Conservation (phyloP, 1,140 invertebrate genomes). For the Neoseiulus cucumeris region DNA sequence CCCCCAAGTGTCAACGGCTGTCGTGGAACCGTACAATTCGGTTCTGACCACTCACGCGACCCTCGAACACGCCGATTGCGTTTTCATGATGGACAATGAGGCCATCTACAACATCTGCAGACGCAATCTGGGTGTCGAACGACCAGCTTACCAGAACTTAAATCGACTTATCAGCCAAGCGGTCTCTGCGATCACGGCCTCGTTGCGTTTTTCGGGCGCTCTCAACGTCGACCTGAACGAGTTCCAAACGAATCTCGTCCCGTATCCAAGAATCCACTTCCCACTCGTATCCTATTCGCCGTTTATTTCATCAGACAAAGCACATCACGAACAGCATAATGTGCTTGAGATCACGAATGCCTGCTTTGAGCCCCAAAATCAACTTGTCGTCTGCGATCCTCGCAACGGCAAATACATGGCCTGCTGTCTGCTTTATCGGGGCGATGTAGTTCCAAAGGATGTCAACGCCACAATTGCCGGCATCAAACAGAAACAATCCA, state of each 20-base stretch:
- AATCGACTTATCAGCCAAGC: constrained; percentile 27
- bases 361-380: constrained; percentile 29
- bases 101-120: constrained; percentile 34
- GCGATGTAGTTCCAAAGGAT: constrained; percentile 34
- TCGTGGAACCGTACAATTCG: constrained; percentile 33
- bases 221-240: constrained; percentile 25
- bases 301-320: constrained; percentile 26
- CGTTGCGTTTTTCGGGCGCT: constrained; percentile 18
- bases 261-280: constrained; percentile 41
- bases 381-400: constrained; percentile 38
- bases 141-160: constrained; percentile 30
- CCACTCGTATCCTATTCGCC: constrained; percentile 29
- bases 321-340: constrained; percentile 29
- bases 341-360: constrained; percentile 30
- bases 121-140: constrained; percentile 30
- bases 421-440: constrained; percentile 30
- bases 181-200: constrained; percentile 24
- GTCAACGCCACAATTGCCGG: constrained; percentile 30
- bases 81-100: constrained; percentile 30
- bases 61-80: constrained; percentile 28
- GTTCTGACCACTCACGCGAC: constrained; percentile 29
- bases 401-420: constrained; percentile 38
- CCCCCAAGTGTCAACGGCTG: constrained; percentile 43
- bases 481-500: constrained; percentile 57
- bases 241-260: constrained; percentile 23